Evolutionary conservation across 2,888 invertebrate genomes (phyloP).

Genomic region (Trachelus tabidus): DNA sequence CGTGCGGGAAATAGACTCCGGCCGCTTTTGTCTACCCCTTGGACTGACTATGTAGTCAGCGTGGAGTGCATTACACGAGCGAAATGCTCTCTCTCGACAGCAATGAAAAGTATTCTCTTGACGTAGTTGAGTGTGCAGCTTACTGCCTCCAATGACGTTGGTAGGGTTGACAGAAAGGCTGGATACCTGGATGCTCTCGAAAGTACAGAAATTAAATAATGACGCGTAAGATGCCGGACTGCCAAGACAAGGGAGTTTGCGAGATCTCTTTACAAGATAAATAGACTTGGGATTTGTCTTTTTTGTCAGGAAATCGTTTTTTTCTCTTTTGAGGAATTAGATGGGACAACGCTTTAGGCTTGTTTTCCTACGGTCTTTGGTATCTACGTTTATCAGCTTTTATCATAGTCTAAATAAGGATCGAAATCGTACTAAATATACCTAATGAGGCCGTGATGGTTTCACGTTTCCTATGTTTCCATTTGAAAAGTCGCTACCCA

Average conservation of each 20-base stretch:
- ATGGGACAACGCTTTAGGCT: too few relatives aligned
- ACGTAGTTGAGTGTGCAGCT: neutral
- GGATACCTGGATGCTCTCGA: neutral
- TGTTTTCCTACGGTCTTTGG: neutral
- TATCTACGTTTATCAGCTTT: neutral
- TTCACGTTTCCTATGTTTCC: neutral
- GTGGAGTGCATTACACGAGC: conserved; percentile 1
- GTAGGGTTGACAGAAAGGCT: neutral
- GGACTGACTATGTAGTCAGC: neutral
- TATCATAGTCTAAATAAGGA: conserved; percentile 28
- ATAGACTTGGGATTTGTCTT: neutral
- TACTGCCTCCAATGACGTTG: neutral
- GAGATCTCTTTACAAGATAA: neutral
- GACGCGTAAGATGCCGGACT: neutral
- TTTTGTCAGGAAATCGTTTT: too few relatives aligned
- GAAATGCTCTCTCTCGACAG: neutral
- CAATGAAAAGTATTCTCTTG: conserved; percentile 3
- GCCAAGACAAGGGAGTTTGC: neutral
- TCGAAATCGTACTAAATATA: conserved; percentile 5
- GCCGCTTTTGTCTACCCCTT: conserved; percentile 28
- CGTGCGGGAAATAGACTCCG: conserved; percentile 28
- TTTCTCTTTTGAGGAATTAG: too few relatives aligned
- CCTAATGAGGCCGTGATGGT: neutral
- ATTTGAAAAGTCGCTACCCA: neutral
- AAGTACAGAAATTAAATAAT: neutral